Evolutionary conservation across 30 jellyfish, hydroid and myxozoan genomes (phyloP).

Genomic region (Hydractinia echinata): DNA sequence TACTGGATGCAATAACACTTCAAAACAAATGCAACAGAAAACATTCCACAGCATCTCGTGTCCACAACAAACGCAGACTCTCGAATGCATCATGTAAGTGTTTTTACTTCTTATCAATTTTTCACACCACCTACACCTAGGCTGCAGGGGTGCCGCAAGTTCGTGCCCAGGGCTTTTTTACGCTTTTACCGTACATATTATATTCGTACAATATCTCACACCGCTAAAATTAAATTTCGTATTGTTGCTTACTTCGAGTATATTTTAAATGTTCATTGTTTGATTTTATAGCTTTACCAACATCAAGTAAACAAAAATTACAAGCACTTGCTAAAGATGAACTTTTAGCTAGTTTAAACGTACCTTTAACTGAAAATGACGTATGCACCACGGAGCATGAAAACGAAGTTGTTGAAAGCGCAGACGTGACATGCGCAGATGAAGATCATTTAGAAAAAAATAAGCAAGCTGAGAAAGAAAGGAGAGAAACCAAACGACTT

Average conservation of each 20-base stretch:
- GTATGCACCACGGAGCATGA: conserved; percentile 7
- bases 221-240: not conserved
- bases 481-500: conserved; percentile 62
- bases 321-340: conserved; percentile 95
- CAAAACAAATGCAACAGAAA: conserved; percentile 30
- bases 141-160: too few relatives aligned
- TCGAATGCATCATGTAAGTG: conserved; percentile 21
- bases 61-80: conserved; percentile 6
- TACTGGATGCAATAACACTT: conserved; percentile 19
- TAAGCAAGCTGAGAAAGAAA: conserved; percentile 45
- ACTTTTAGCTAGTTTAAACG: conserved; percentile 80
- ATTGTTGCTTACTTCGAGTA: not conserved
- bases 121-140: too few relatives aligned
- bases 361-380: conserved; percentile 48
- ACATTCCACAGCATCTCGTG: conserved; percentile 10
- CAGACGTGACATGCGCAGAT: conserved; percentile 29
- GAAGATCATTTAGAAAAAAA: conserved; percentile 40
- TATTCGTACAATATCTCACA: too few relatives aligned
- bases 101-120: too few relatives aligned
- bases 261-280: not conserved
- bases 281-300: conserved; percentile 47
- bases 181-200: too few relatives aligned
- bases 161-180: too few relatives aligned
- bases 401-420: not conserved
- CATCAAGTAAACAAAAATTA: conserved; percentile 67